A percentile compares a stretch with the other conserved stretches of the same genome.
These are phyloP conservation scores for Heliconius eleuchia DNA, from an alignment of 1,140 invertebrate genomes.

Conservation along the genomic window DNA sequence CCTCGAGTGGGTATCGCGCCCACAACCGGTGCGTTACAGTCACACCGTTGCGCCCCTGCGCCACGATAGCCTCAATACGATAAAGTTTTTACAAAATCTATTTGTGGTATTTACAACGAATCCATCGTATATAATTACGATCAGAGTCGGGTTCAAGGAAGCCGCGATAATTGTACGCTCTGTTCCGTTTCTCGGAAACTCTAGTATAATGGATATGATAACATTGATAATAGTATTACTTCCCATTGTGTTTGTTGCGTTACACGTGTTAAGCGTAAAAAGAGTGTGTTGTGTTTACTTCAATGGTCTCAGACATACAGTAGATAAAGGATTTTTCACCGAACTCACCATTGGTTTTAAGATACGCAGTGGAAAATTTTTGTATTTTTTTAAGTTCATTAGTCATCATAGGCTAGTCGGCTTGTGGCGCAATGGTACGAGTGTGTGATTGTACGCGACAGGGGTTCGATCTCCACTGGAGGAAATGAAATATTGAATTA, in stretches of 20 bases:
- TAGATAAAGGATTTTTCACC: neutral
- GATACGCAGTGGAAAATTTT: neutral
- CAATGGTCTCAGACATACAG: neutral
- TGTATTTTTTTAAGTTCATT: neutral
- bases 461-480: no score
- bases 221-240: conserved; percentile 65
- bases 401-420: no score
- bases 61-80: neutral
- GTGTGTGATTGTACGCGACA: no score
- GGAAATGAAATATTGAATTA: no score
- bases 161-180: conserved; percentile 59
- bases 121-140: conserved; percentile 49
- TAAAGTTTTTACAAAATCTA: conserved; percentile 35
- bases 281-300: conserved; percentile 11
- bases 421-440: no score
- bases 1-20: no score
- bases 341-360: neutral
- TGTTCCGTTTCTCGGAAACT: conserved; percentile 57
- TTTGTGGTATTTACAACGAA: conserved; percentile 38
- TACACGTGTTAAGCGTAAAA: conserved; percentile 43
- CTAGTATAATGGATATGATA: conserved; percentile 59
- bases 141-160: conserved; percentile 61
- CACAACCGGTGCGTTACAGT: no score
- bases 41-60: no score
- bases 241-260: conserved; percentile 50